These are phyloP conservation scores for Ectropis crepuscularia DNA, from an alignment of 2,888 invertebrate genomes.

Conservation along the genomic window DNA sequence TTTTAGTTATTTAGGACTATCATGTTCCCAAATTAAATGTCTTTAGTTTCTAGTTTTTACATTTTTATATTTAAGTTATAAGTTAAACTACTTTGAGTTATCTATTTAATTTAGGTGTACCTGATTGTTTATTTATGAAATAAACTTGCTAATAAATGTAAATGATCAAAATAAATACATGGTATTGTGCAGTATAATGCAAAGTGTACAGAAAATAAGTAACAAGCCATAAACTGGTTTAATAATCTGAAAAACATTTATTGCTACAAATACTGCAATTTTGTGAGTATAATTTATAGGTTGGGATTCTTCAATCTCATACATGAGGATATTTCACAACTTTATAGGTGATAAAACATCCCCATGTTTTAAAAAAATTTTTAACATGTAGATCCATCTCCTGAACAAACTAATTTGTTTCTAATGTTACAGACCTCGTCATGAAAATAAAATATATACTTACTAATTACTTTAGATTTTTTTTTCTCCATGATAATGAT, in stretches of 20 bases:
- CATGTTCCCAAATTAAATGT: conserved; percentile 19
- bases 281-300: no score
- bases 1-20: conserved; percentile 6
- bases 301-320: no score
- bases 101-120: conserved; percentile 25
- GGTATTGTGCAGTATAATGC: not conserved
- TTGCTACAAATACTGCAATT: not conserved
- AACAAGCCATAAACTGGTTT: not conserved
- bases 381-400: no score
- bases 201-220: not conserved
- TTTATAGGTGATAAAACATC: no score
- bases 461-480: no score
- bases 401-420: no score
- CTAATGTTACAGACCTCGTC: no score
- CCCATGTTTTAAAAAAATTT: no score
- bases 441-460: no score
- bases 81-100: conserved; percentile 15
- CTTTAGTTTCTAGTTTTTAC: conserved; percentile 18
- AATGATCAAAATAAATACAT: conserved; percentile 4
- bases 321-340: no score
- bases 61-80: conserved; percentile 24
- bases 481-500: no score
- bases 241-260: not conserved
- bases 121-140: conserved; percentile 24
- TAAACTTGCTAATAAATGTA: conserved; percentile 3